These are phyloP conservation scores for Acleris cristana DNA, from an alignment of 2,888 invertebrate species.

Conservation along the genomic window DNA sequence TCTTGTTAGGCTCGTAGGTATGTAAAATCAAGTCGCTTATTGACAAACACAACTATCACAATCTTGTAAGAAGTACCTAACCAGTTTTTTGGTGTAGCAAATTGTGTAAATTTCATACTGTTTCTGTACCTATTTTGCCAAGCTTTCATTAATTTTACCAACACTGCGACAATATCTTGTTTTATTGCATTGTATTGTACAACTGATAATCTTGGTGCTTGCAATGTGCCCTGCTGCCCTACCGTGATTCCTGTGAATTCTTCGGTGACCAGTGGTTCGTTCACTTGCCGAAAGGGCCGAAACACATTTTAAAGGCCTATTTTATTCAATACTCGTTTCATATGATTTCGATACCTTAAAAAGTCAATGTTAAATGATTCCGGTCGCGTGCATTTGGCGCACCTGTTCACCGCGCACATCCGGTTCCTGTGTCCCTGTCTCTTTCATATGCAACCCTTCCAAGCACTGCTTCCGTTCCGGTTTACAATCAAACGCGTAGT, in stretches of 20 bases:
- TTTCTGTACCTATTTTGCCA: background rate
- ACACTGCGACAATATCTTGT: background rate
- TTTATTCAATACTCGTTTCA: slow-evolving; percentile 38
- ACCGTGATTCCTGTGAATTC: no score
- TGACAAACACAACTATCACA: no score
- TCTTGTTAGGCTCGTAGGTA: no score
- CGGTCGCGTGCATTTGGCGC: slow-evolving; percentile 52
- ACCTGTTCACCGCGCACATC: slow-evolving; percentile 68
- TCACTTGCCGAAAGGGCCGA: no score
- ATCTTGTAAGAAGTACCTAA: no score
- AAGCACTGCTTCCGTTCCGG: slow-evolving; percentile 48
- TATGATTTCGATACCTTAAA: slow-evolving; percentile 41
- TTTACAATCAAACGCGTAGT: slow-evolving; percentile 1
- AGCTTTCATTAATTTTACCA: background rate
- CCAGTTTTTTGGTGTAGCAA: no score
- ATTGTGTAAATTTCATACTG: no score
- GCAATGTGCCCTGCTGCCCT: background rate
- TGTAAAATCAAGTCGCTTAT: no score
- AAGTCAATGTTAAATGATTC: slow-evolving; percentile 58
- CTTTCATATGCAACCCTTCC: slow-evolving; percentile 50
- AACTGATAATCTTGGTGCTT: background rate
- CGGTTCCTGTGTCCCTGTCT: slow-evolving; percentile 75
- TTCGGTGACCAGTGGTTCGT: background rate
- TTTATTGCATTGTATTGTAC: background rate
- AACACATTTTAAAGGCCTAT: background rate